Evolutionary conservation across 2,888 invertebrate species (phyloP), one percentile per base, ranked within the genome.

Genomic region (Linyphia triangularis): DNA sequence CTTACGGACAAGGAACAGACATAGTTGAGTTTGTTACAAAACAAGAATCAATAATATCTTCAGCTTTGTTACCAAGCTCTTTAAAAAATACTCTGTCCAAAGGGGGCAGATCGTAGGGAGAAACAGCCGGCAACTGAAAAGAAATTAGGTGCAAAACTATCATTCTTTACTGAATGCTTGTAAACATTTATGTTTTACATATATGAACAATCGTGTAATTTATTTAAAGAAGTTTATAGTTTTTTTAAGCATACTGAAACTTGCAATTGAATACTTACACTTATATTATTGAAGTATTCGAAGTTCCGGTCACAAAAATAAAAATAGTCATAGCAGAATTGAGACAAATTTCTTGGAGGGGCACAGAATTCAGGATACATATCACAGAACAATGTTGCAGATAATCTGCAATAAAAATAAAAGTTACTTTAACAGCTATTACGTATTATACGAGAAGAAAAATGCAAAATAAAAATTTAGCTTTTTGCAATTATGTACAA

Each of bases 281-380:
- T 59, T 26, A 81, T 40, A n/a, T 81, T 81, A 10, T 24, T 43
- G 26, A 65, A 43, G 43, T 73, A 69, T 33, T 63, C 19, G 30
- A 75, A 86, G 26, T 86, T 86, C 43, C n/a, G 26, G 30, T 86
- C 79, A 28, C 86, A 86, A 37, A 75, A 81, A 24, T 86, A 65
- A 16, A 37, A 57, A 59, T 75, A 24, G n/a, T 59, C 16, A 9
- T 7, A 2, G 13, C 86, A 86, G 61, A 86, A 86, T 26, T 73
- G 30, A 2, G 86, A 22, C 10, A 81, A 81, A 30, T 86, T 86
- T 59, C 13, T 81, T 13, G 3, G 2, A 7, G 81, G 86, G 2
- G 81, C 26, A 19, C 86, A 86, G 1, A 22, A 19, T 19, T 81
- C 73, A 0, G 86, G 75, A 69, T 59, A 69, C 19, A 28, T 37